Conservation (phyloP, 2,888 invertebrate species). For the Caenorhabditis virilis region DNA sequence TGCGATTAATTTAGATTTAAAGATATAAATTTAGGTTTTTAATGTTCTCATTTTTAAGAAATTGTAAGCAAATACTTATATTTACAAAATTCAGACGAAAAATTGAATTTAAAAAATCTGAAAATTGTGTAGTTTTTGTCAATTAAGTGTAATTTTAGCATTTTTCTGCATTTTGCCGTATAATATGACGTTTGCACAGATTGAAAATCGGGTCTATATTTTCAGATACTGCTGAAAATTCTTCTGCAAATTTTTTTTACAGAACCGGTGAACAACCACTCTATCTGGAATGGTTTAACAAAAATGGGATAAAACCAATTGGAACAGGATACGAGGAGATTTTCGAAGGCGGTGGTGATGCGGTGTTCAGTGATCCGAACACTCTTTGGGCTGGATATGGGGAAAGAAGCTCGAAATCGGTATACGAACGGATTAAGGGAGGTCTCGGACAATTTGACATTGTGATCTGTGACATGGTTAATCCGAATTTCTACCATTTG, state of each 20-base stretch:
- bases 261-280: slow-evolving; percentile 64
- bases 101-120: no score
- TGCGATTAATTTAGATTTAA: no score
- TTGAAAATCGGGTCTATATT: no score
- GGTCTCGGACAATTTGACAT: slow-evolving; percentile 60
- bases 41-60: no score
- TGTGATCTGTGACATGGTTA: slow-evolving; percentile 60
- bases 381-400: slow-evolving; percentile 68
- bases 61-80: no score
- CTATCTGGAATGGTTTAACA: slow-evolving; percentile 65
- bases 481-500: slow-evolving; percentile 66
- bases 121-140: no score
- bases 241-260: neutral
- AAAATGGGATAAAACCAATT: slow-evolving; percentile 54
- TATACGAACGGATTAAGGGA: slow-evolving; percentile 57
- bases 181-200: no score
- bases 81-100: no score
- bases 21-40: no score
- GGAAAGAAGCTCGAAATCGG: slow-evolving; percentile 56
- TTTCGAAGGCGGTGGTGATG: slow-evolving; percentile 68
- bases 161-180: no score
- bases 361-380: slow-evolving; percentile 61
- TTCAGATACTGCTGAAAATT: no score
- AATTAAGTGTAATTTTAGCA: no score
- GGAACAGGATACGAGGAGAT: slow-evolving; percentile 62